These are phyloP conservation scores for Dendrolimus kikuchii DNA, from an alignment of 1,140 invertebrate genomes.

Conservation along the genomic window DNA sequence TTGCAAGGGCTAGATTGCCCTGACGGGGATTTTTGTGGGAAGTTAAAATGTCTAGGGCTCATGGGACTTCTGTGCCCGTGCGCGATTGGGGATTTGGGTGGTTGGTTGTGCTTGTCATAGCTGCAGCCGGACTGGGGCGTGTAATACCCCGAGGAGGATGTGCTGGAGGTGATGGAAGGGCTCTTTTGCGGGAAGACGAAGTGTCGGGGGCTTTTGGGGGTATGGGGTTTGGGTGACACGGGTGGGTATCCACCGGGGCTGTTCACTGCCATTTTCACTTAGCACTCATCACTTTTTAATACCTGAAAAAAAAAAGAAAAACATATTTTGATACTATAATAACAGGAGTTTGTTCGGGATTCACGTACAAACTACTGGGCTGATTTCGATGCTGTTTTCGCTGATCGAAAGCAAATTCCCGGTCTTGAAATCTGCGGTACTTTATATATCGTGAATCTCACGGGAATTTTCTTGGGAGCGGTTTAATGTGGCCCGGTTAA, in stretches of 20 bases:
- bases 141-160: constrained; percentile 66
- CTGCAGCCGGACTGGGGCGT: constrained; percentile 68
- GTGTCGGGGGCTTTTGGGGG: constrained; percentile 66
- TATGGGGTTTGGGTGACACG: constrained; percentile 64
- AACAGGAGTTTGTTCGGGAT: no score
- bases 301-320: constrained; percentile 24
- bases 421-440: no score
- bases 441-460: no score
- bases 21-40: constrained; percentile 51
- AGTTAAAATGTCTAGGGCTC: constrained; percentile 66
- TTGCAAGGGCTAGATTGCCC: constrained; percentile 48
- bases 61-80: constrained; percentile 61
- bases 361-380: no score
- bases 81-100: constrained; percentile 56
- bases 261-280: constrained; percentile 59
- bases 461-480: no score
- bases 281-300: constrained; percentile 16
- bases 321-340: not conserved
- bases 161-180: constrained; percentile 66
- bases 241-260: constrained; percentile 67
- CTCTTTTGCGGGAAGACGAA: constrained; percentile 69
- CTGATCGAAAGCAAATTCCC: no score
- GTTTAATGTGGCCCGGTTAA: no score
- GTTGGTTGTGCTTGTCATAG: constrained; percentile 61
- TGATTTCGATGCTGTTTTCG: no score